Percentiles rank a stretch among this genome's conserved stretches.
Conservation (phyloP, 2,888 invertebrate genomes). For the Gymnoscelis rufifasciata region DNA sequence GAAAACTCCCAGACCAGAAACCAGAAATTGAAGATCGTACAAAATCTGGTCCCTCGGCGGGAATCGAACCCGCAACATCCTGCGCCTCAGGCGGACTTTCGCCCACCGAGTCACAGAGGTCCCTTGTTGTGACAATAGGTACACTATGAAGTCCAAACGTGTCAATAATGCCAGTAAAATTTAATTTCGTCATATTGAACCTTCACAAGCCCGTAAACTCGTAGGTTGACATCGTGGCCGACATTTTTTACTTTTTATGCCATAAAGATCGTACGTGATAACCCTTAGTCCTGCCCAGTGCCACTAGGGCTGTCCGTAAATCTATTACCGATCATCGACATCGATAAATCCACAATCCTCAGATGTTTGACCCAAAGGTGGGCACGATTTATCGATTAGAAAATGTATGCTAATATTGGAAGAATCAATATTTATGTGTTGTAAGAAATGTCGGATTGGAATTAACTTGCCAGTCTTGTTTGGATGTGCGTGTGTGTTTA, state of each 20-base stretch:
- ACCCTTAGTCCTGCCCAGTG: slow-evolving; percentile 46
- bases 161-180: slow-evolving; percentile 49
- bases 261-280: slow-evolving; percentile 67
- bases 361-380: slow-evolving; percentile 63
- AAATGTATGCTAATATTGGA: slow-evolving; percentile 59
- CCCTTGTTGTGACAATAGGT: no score
- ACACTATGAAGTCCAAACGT: slow-evolving; percentile 28
- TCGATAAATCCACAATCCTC: slow-evolving; percentile 56
- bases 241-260: slow-evolving; percentile 48
- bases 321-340: slow-evolving; percentile 52
- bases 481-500: slow-evolving; percentile 20
- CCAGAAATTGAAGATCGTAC: no score
- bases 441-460: slow-evolving; percentile 40
- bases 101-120: no score
- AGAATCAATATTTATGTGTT: slow-evolving; percentile 52
- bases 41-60: no score
- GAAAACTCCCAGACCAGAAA: no score
- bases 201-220: slow-evolving; percentile 45
- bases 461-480: slow-evolving; percentile 41
- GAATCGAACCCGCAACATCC: no score
- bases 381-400: slow-evolving; percentile 61
- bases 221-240: slow-evolving; percentile 30
- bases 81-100: no score
- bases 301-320: slow-evolving; percentile 55
- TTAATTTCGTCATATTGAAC: slow-evolving; percentile 59